Evolutionary conservation across 1,140 invertebrate species (phyloP).

Genomic region (Formica selysi): DNA sequence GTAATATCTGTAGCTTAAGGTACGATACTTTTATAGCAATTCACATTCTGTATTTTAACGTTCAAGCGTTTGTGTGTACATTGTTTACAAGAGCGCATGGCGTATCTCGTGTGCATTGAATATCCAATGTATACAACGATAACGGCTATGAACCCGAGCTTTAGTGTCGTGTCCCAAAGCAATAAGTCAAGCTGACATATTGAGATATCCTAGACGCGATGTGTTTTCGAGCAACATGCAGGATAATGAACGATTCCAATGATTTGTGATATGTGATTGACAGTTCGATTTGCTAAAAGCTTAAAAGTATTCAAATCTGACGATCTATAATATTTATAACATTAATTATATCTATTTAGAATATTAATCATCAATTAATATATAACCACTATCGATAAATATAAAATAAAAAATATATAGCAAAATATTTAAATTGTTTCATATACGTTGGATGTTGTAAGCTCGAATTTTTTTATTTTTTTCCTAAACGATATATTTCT

Average conservation of each 20-base stretch:
- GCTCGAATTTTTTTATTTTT: not conserved
- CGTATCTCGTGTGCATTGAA: conserved; percentile 51
- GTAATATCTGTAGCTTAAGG: conserved; percentile 9
- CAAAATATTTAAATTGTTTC: not conserved
- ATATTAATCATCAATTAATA: conserved; percentile 33
- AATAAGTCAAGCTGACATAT: conserved; percentile 69
- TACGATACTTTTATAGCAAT: not conserved
- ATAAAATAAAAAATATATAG: not conserved
- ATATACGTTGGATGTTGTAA: not conserved
- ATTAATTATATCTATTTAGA: conserved; percentile 26
- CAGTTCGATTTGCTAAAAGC: conserved; percentile 31
- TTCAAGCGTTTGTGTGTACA: not conserved
- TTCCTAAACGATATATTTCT: not conserved
- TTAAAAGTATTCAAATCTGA: conserved; percentile 4
- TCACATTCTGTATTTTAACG: not conserved
- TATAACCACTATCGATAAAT: not conserved
- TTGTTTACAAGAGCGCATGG: not conserved
- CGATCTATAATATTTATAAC: conserved; percentile 8
- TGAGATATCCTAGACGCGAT: conserved; percentile 62
- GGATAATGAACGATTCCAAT: conserved; percentile 65
- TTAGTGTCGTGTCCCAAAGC: conserved; percentile 62
- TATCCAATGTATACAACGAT: conserved; percentile 49
- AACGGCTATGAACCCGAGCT: conserved; percentile 55
- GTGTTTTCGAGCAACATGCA: conserved; percentile 48
- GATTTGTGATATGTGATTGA: conserved; percentile 60